These are phyloP conservation scores for Anolis apletophallus DNA, from an alignment of 2,797 vertebrate genomes.

Conservation along the genomic window DNA sequence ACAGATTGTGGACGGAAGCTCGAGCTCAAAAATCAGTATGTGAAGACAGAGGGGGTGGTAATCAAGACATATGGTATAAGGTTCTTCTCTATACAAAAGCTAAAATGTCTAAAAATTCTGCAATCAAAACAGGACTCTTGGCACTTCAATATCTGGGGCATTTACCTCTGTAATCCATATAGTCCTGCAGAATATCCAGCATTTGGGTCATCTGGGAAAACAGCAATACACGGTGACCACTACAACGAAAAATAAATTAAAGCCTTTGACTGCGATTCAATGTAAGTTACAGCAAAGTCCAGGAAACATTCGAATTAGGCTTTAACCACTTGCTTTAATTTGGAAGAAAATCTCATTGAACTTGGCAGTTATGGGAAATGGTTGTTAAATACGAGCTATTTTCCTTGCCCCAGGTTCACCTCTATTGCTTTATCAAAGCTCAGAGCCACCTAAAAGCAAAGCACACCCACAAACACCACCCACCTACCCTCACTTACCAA, in stretches of 20 bases:
- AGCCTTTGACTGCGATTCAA: neutral
- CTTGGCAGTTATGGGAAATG: neutral
- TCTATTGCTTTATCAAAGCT: too few relatives aligned
- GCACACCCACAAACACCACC: too few relatives aligned
- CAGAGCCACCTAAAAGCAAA: too few relatives aligned
- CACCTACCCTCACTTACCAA: too few relatives aligned
- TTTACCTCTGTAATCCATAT: slow-evolving; percentile 91
- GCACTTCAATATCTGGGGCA: neutral
- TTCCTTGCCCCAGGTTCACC: too few relatives aligned
- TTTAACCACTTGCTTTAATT: neutral
- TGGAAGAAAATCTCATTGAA: neutral
- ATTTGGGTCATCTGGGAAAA: slow-evolving; percentile 96
- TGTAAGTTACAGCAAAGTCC: neutral
- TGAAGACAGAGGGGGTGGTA: neutral
- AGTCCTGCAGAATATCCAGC: slow-evolving; percentile 94
- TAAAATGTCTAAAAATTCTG: slow-evolving; percentile 7
- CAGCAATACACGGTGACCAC: slow-evolving; percentile 89
- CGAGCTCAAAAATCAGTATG: neutral
- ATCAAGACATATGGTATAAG: neutral
- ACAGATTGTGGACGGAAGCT: neutral
- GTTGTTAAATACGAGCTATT: neutral
- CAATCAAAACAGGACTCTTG: neutral
- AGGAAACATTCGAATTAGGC: neutral
- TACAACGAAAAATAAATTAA: slow-evolving; percentile 65
- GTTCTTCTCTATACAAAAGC: neutral